Evolutionary conservation across 1,140 invertebrate species (phyloP).

Genomic region (Drosophila pseudoananassae): DNA sequence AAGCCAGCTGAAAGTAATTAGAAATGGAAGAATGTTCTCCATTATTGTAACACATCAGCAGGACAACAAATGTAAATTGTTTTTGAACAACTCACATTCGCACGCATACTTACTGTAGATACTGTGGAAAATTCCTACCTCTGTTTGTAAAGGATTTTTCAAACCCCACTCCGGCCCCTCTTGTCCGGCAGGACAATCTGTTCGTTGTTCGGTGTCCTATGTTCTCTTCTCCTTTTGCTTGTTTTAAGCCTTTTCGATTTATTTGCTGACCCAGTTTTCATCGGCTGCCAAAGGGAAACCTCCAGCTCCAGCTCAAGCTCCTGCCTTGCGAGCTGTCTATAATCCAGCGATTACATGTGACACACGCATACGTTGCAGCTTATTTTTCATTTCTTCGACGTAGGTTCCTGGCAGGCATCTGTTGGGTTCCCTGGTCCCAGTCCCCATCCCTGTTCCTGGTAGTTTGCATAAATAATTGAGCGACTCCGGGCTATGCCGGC

Average conservation of each 20-base stretch:
- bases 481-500: background rate
- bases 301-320: slow-evolving; percentile 24
- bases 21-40: slow-evolving; percentile 13
- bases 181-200: slow-evolving; percentile 25
- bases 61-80: slow-evolving; percentile 47
- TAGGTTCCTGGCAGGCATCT: slow-evolving; percentile 33
- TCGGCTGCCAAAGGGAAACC: slow-evolving; percentile 12
- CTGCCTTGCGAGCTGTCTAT: slow-evolving; percentile 59
- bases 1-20: slow-evolving; percentile 35
- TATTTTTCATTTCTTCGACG: slow-evolving; percentile 77
- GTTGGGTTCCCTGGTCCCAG: slow-evolving; percentile 49
- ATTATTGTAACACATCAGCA: slow-evolving; percentile 20
- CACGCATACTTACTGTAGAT: slow-evolving; percentile 22
- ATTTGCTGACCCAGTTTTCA: slow-evolving; percentile 78
- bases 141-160: background rate
- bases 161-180: background rate
- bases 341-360: slow-evolving; percentile 80
- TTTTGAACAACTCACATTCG: slow-evolving; percentile 5
- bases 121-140: background rate
- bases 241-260: slow-evolving; percentile 74
- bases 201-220: slow-evolving; percentile 38
- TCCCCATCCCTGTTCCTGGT: slow-evolving; percentile 30
- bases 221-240: slow-evolving; percentile 37
- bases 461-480: slow-evolving; percentile 80
- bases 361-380: slow-evolving; percentile 80